Base-by-base conservation (phyloP, 1,140 invertebrate genomes). In the Holotrichia oblita region DNA sequence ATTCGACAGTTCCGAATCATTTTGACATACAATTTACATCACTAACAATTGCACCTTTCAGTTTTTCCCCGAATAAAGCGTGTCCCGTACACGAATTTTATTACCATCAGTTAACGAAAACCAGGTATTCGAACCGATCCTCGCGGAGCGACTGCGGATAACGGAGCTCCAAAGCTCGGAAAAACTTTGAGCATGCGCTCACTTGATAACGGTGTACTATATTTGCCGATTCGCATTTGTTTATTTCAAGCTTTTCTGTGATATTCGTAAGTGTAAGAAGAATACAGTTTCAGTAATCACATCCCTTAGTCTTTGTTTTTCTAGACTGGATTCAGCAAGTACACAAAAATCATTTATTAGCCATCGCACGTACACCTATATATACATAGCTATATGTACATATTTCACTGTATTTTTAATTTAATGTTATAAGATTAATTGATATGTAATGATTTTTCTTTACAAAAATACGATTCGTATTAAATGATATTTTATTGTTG, bases 81-180 rank as follows among this genome's bases (percentile, higher is more conserved):
- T 75, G 20, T 17, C 34, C 14, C 20, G 20, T 41, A 8, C 12
- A 75, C 73, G 40, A 40, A 75, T 24, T 42, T 75, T 41, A 41
- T 42, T 34, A 12, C 42, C 73, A 6, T 75, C 40, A 6, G 12
- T 12, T 24, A 9, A 75, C 27, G 27, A 74, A 74, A 9, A n/a
- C 73, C 27, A 40, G 34, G 17, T 22, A 41, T 40, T 4, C n/a
- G n/a, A 9, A 12, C 8, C 73, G 20, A 42, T 41, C 22, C 64
- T 77, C 61, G 61, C 80, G 78, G 55, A 80, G 78, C 80, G 80
- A 80, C 80, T 80, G 80, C 80, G 79, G 80, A 80, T 80, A 80
- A 55, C 48, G 80, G 78, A 80, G 80, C 80, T 79, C 77, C 48
- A 76, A 80, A 79, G 77, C 80, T 78, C 69, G 73, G 64, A 77